Evolutionary conservation across 2,113 vertebrate species (phyloP), one percentile per base, ranked within the genome.

Genomic region (Setophaga kirtlandii): DNA sequence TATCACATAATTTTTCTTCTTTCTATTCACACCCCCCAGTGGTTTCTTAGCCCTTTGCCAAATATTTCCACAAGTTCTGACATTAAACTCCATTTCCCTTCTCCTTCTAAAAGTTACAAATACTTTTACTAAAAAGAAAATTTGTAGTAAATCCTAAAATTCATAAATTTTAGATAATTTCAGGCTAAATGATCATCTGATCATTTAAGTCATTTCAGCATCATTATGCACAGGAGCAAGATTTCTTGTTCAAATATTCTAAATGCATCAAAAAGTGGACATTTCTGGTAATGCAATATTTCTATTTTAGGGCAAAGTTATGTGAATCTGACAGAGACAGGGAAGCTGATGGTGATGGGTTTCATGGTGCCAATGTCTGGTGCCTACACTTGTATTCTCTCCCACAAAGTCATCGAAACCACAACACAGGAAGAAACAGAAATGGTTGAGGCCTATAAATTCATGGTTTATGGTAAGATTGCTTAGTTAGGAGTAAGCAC

Each of bases 391-490:
- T 98, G 98, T 75, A 97, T 78, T 46, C 95, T 98, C 56, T 95
- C 96, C 91, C 97, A 97, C 90, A 98, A 96, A 84, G 89, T 83
- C 82, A 35, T 98, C 24, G 91, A 95, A 84, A 91, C 84, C 18
- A 95, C 84, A 2, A 97, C 95, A 13, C 95, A 94, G 53, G 91
- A 94, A 87, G 98, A 98, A 82, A 94, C 35, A 41, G 71, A 88
- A 30, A 17, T 77, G 27, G 80, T 93, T 52, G 94, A 95, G 58
- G 85, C 33, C 10, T 98, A 98, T 21, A 93, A 92, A 69, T 98
- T 98, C 84, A 87, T 97, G 97, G 42, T 98, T 13, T 98, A 97
- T 20, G 98, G 98, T 98, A 97, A 97, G 96, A 69, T 47, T n/a
- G 63, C 19, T 9, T 35, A 37, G 5, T 19, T 69, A 42, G 15